Base-by-base conservation (phyloP, 2,888 invertebrate species). In the Harpalus rubripes region DNA sequence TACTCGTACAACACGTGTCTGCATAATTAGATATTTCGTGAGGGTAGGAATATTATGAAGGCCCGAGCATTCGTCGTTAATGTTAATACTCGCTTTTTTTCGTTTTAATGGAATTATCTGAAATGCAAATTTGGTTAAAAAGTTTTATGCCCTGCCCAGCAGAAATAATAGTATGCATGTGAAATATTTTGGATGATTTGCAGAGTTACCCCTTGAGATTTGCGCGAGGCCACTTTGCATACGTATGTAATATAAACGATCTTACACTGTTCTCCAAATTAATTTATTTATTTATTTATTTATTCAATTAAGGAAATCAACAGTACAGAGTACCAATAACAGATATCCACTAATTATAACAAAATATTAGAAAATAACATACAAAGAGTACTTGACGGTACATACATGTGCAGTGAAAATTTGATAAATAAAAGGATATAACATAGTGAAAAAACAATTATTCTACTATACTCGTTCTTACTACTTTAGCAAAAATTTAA, bases 101-200 rank as follows among this genome's bases (percentile, higher is more conserved):
- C 80, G 63, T 80, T 80, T 80, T 80, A 39, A 80, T 80, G 61
- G 44, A 80, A 80, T 80, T 80, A 80, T 80, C 44, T 16, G 58
- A 58, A 58, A 78, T 80, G 80, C 61, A 80, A 80, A 80, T 80
- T 59, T 80, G 39, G 80, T 80, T 80, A 61, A 39, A 16, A 61
- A 80, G 61, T 80, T 80, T 61, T 61, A 80, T 44, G 41, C 61
- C 15, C 18, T 15, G 56, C 44, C 56, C 56, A 58, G 61, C 59
- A 61, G 15, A 61, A 80, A 80, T 78, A 56, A 78, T 76, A 76
- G 22, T 18, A 44, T 78, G 58, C 78, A 56, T 78, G 78, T 58
- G 58, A 78, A 78, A 58, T 78, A 26, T 22, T 78, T 78, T 78
- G 56, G 56, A 74, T 74, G 74, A 74, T 74, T 74, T 44, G 16